Evolutionary conservation across 2,888 invertebrate species (phyloP).

Genomic region (Koerneria pararmatus): DNA sequence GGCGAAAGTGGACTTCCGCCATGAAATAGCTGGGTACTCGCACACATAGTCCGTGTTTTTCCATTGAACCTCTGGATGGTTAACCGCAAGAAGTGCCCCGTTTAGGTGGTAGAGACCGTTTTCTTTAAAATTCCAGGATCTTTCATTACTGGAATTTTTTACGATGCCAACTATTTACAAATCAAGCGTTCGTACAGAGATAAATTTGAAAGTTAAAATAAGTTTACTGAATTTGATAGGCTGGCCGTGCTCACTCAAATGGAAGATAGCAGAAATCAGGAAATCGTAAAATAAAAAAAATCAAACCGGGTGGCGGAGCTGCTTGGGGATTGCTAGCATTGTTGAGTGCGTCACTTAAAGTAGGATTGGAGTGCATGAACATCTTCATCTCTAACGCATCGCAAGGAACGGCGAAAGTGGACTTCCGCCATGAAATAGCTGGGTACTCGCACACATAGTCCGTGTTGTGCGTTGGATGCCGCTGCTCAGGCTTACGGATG

Average conservation of each 20-base stretch:
- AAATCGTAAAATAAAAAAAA: not conserved
- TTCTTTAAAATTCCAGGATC: too few relatives aligned
- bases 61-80: too few relatives aligned
- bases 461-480: constrained; percentile 34
- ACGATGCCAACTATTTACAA: too few relatives aligned
- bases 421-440: constrained; percentile 47
- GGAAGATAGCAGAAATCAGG: not conserved
- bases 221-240: too few relatives aligned
- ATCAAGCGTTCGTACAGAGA: too few relatives aligned
- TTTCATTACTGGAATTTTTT: too few relatives aligned
- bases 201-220: too few relatives aligned
- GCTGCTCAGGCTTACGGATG: constrained; percentile 38
- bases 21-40: constrained; percentile 47
- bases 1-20: constrained; percentile 40
- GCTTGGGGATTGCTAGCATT: too few relatives aligned
- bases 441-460: constrained; percentile 44
- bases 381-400: constrained; percentile 54
- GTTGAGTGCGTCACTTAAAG: constrained; percentile 41
- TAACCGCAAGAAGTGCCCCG: too few relatives aligned
- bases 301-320: not conserved
- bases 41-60: too few relatives aligned
- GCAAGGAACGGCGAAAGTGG: constrained; percentile 39
- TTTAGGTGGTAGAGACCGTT: too few relatives aligned
- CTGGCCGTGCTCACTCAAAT: too few relatives aligned
- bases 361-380: constrained; percentile 49